These are phyloP conservation scores for Anagrus nilaparvatae DNA, from an alignment of 1,140 invertebrate genomes.

Conservation along the genomic window DNA sequence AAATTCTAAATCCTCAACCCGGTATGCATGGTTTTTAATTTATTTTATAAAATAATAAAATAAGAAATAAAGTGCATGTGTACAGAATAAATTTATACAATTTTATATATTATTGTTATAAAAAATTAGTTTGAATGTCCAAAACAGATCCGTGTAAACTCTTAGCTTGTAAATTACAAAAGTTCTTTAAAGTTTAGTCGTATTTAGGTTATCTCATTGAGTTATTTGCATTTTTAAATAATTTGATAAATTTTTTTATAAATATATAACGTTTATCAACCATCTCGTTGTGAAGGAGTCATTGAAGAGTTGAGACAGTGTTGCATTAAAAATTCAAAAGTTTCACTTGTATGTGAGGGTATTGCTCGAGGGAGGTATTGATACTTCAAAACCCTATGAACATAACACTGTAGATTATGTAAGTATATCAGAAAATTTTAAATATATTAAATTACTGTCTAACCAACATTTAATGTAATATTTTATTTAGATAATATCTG, in stretches of 20 bases:
- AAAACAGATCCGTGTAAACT: slow-evolving; percentile 59
- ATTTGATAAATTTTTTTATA: too few relatives aligned
- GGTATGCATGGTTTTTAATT: too few relatives aligned
- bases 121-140: slow-evolving; percentile 29
- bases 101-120: too few relatives aligned
- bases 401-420: slow-evolving; percentile 39
- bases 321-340: slow-evolving; percentile 48
- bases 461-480: not conserved
- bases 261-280: slow-evolving; percentile 58
- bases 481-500: slow-evolving; percentile 6
- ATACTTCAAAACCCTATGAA: slow-evolving; percentile 41
- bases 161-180: slow-evolving; percentile 65
- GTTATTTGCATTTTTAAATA: not conserved
- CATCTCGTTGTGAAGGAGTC: slow-evolving; percentile 46
- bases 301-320: slow-evolving; percentile 56
- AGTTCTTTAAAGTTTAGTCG: slow-evolving; percentile 60
- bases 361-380: too few relatives aligned
- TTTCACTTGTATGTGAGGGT: slow-evolving; percentile 54
- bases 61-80: too few relatives aligned
- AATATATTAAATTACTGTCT: too few relatives aligned
- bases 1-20: too few relatives aligned
- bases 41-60: too few relatives aligned
- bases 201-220: slow-evolving; percentile 4
- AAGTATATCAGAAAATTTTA: slow-evolving; percentile 28
- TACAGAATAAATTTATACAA: too few relatives aligned